These are phyloP conservation scores for Podargus strigoides DNA, from an alignment of 2,797 vertebrate genomes.

Conservation along the genomic window DNA sequence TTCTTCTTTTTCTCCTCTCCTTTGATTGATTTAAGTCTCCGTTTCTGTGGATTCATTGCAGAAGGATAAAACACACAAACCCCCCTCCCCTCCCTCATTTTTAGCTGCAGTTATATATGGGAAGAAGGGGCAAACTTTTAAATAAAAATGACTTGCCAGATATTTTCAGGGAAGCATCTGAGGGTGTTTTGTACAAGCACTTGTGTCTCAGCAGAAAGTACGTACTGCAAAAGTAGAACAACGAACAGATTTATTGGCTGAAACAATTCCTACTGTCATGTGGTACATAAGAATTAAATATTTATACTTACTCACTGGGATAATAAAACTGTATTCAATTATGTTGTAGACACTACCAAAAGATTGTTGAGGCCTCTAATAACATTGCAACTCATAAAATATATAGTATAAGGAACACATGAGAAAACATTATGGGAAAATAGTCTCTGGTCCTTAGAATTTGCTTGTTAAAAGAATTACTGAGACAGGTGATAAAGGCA, in stretches of 20 bases:
- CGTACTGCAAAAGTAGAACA: not conserved
- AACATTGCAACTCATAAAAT: slow-evolving; percentile 66
- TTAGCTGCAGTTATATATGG: not conserved
- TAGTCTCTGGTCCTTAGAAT: slow-evolving; percentile 31
- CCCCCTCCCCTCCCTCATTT: too few relatives aligned
- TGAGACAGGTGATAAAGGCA: not conserved
- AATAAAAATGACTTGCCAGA: not conserved
- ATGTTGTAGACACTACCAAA: slow-evolving; percentile 55
- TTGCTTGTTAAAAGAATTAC: slow-evolving; percentile 39
- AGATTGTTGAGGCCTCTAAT: slow-evolving; percentile 65
- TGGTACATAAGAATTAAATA: slow-evolving; percentile 69
- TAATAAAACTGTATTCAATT: slow-evolving; percentile 73
- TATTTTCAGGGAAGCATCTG: not conserved
- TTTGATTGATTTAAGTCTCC: not conserved
- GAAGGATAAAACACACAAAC: not conserved
- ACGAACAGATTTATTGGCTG: slow-evolving; percentile 39
- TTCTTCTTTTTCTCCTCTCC: not conserved
- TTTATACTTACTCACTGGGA: slow-evolving; percentile 61
- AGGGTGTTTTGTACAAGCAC: not conserved
- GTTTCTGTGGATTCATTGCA: not conserved
- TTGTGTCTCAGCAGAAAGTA: not conserved
- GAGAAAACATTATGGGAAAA: slow-evolving; percentile 49
- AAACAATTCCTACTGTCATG: slow-evolving; percentile 44
- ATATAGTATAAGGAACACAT: slow-evolving; percentile 61
- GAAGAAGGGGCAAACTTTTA: not conserved